A percentile compares a stretch with the other conserved stretches of the same genome.
phyloP scores from a whole-genome alignment of 2,113 vertebrate species.

The Perca fluviatilis region DNA sequence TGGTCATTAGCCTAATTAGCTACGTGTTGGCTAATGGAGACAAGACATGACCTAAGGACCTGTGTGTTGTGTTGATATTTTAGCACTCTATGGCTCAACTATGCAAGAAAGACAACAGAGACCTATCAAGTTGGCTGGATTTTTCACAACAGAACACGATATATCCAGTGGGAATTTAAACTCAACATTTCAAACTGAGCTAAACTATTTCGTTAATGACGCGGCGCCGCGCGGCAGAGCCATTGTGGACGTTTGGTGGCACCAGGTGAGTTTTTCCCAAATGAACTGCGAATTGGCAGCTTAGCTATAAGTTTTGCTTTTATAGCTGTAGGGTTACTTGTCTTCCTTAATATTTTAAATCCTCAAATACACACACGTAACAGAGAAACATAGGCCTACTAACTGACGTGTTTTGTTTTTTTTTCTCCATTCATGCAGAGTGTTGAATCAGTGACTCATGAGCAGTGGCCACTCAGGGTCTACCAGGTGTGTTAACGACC shows the following conservation, averaged over 20 bases:
- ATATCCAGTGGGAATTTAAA: neutral
- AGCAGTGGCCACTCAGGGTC: too few relatives aligned
- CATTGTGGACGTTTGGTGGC: neutral
- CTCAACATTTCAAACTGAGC: neutral
- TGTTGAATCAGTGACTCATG: too few relatives aligned
- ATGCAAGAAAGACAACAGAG: accelerated
- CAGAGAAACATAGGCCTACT: too few relatives aligned
- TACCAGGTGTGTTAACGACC: too few relatives aligned
- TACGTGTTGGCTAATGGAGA: neutral
- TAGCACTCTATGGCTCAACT: neutral
- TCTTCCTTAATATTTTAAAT: too few relatives aligned
- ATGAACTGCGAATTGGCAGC: neutral
- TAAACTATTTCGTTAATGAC: neutral
- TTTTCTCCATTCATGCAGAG: too few relatives aligned
- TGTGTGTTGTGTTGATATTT: neutral
- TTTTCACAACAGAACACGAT: neutral
- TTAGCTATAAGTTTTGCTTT: neutral
- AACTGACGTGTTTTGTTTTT: too few relatives aligned
- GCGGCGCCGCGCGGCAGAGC: neutral
- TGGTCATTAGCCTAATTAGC: neutral
- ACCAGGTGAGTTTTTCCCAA: neutral
- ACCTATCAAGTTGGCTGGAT: neutral
- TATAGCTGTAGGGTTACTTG: neutral
- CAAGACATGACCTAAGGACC: neutral
- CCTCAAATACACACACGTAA: too few relatives aligned